Percentiles rank a stretch among this genome's conserved stretches.
These are phyloP conservation scores for Galbula dea DNA, from an alignment of 2,113 vertebrate species.

Conservation along the genomic window DNA sequence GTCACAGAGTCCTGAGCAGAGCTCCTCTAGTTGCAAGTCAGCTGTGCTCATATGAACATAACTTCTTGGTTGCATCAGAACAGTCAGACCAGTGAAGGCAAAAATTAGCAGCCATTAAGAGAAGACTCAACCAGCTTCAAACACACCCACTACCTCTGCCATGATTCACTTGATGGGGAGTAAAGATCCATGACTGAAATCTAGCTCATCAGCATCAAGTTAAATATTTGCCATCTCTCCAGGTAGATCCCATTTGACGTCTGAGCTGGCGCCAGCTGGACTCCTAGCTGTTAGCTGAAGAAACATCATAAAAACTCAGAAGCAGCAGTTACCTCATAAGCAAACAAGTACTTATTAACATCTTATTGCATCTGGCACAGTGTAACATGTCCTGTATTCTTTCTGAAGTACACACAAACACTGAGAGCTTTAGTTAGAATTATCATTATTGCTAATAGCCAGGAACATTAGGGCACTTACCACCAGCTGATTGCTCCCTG, in stretches of 20 bases:
- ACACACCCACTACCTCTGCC: not conserved
- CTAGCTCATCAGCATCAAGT: not conserved
- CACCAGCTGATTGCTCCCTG: not conserved
- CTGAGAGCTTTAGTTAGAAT: not conserved
- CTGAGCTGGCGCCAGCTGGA: not conserved
- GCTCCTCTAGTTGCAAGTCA: not conserved
- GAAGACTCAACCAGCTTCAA: not conserved
- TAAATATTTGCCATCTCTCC: slow-evolving; percentile 38
- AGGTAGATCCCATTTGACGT: not conserved
- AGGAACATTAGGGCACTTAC: not conserved
- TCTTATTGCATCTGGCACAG: not conserved
- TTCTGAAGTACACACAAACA: not conserved
- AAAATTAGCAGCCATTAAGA: not conserved
- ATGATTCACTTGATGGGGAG: not conserved
- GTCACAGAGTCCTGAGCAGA: not conserved
- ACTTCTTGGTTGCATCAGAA: not conserved
- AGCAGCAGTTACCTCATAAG: not conserved
- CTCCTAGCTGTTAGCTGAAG: not conserved
- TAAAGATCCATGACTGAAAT: not conserved
- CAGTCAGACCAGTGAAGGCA: not conserved
- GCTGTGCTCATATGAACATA: accelerated
- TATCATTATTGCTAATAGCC: not conserved
- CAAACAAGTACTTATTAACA: not conserved
- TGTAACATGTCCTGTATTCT: not conserved
- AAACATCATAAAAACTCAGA: slow-evolving; percentile 4